Evolutionary conservation across 2,113 vertebrate genomes (phyloP), one percentile per base, ranked within the genome.

Genomic region (Phodopus roborovskii): DNA sequence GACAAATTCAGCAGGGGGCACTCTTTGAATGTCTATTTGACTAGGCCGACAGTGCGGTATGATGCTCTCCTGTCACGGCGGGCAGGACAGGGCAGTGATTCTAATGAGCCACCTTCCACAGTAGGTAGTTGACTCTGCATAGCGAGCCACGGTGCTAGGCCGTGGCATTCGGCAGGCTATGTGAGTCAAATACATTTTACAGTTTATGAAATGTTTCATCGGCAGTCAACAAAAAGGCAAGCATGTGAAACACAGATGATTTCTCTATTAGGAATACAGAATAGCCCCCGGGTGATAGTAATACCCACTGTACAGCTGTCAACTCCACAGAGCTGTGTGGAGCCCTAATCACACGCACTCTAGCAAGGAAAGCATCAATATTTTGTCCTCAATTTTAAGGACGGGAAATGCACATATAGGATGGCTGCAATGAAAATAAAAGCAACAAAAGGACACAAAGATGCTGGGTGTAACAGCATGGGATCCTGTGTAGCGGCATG

Each of bases 1-100:
- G 36, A n/a, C 7, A 58, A 4, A 50, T 11, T 2, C n/a, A 42
- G 20, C 26, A 39, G 81, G 24, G 42, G 39, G 8, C 58, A 58
- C 20, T 11, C 42, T 10, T 77, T 26, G 42, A 73, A n/a, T 15
- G 15, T n/a, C 19, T 70, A 39, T 33, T 39, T 62, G 70, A 2
- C n/a, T 9, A 39, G 60, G 75, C 36, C 56, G 20, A 36, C n/a
- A 17, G 11, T 15, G 33, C 53, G 5, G 48, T 19, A 6, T 19
- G 3, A 4, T 4, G 3, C 24, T n/a, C 64, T 62, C 10, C 2
- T 16, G 45, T 4, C 48, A 30, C 2, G 6, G n/a, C 30, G 42
- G 75, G 2, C 20, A 33, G 7, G 16, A 64, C n/a, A 70, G n/a
- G n/a, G 68, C 19, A 6, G 6, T 28, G 19, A 50, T 81, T 19